These are phyloP conservation scores for Heliothis virescens DNA, from an alignment of 1,140 invertebrate species.

Conservation along the genomic window DNA sequence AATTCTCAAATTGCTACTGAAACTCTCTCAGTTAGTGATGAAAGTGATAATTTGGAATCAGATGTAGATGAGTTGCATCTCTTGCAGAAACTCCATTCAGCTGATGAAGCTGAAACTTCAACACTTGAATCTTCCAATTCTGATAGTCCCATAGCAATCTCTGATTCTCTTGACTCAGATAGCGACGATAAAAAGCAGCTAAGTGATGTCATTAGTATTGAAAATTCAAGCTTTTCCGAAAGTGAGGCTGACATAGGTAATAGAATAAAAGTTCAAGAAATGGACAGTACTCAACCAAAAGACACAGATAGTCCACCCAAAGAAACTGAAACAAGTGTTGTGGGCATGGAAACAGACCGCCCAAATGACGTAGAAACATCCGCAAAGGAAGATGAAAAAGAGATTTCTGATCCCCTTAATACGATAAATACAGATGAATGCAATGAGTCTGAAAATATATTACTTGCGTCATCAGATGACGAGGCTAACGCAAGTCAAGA, in stretches of 20 bases:
- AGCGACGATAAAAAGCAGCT: slow-evolving; percentile 55
- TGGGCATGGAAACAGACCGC: background rate
- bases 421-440: slow-evolving; percentile 57
- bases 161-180: slow-evolving; percentile 69
- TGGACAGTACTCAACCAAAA: background rate
- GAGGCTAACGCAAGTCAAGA: slow-evolving; percentile 34
- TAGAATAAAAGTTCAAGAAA: background rate
- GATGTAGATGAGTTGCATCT: slow-evolving; percentile 78
- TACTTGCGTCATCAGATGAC: slow-evolving; percentile 72
- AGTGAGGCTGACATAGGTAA: slow-evolving; percentile 57
- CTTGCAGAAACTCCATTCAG: slow-evolving; percentile 75
- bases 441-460: slow-evolving; percentile 65
- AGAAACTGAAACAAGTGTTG: background rate
- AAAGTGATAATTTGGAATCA: slow-evolving; percentile 65
- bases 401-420: slow-evolving; percentile 37
- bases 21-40: slow-evolving; percentile 55
- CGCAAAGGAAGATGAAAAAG: background rate
- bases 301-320: background rate
- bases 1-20: slow-evolving; percentile 16
- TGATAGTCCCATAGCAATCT: slow-evolving; percentile 71
- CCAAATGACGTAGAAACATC: slow-evolving; percentile 27
- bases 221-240: slow-evolving; percentile 80
- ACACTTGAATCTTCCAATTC: slow-evolving; percentile 66
- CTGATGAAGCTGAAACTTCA: slow-evolving; percentile 64
- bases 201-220: slow-evolving; percentile 77